Percentiles rank a stretch among this genome's conserved stretches.
phyloP scores from a whole-genome alignment of 2,888 invertebrate species.

The Malacosoma neustria region DNA sequence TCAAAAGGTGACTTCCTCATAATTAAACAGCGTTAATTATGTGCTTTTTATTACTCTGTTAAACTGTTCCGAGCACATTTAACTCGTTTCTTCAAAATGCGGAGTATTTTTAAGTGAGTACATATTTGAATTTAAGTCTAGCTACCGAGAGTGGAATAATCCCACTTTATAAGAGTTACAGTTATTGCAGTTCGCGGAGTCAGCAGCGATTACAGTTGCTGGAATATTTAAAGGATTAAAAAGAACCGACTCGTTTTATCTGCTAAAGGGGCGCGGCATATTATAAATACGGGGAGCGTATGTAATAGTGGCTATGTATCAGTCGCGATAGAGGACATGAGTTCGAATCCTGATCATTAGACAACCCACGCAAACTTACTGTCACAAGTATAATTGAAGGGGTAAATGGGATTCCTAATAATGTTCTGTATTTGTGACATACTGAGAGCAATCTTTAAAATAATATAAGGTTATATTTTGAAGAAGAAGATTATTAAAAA shows the following conservation, averaged over 20 bases:
- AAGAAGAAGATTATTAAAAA: too few species aligned
- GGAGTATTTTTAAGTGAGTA: slow-evolving; percentile 38
- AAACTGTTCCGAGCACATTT: slow-evolving; percentile 12
- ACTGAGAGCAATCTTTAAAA: too few species aligned
- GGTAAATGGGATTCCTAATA: too few species aligned
- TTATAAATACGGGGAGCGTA: too few species aligned
- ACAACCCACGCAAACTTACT: too few species aligned
- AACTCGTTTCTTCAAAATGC: slow-evolving; percentile 23
- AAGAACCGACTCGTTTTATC: slow-evolving; percentile 25
- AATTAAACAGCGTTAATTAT: not conserved
- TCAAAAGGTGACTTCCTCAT: not conserved
- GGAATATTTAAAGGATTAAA: slow-evolving; percentile 40
- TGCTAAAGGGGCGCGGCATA: too few species aligned
- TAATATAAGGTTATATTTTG: too few species aligned
- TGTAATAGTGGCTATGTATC: too few species aligned
- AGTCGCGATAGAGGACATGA: too few species aligned
- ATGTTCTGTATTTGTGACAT: too few species aligned
- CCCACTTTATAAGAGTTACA: slow-evolving; percentile 50
- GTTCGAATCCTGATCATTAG: too few species aligned
- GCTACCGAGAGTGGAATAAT: slow-evolving; percentile 43
- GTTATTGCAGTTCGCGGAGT: slow-evolving; percentile 43
- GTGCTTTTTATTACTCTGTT: slow-evolving; percentile 2
- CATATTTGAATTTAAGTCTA: slow-evolving; percentile 47
- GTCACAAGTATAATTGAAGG: too few species aligned
- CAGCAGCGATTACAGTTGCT: slow-evolving; percentile 30